Percentiles rank a stretch among this genome's conserved stretches.
Evolutionary conservation across 2,113 vertebrate species (phyloP).

Genomic region (Cepphus grylle): DNA sequence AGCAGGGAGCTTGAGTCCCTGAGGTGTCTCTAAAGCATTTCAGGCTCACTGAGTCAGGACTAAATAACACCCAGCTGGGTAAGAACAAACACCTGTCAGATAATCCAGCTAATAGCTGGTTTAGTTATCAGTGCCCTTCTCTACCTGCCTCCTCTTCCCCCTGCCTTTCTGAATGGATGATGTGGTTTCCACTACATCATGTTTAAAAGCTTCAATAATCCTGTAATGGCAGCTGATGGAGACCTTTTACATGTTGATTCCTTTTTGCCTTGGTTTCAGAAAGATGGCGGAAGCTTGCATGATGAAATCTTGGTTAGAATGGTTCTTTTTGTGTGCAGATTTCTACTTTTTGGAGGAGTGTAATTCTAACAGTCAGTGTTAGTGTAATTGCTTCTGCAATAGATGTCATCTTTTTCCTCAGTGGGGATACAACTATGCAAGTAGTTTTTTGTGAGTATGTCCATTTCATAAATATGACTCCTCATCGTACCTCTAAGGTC

Average conservation of each 20-base stretch:
- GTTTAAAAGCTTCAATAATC: conserved; percentile 9
- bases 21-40: conserved; percentile 42
- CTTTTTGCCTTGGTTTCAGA: not conserved
- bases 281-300: not conserved
- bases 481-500: not conserved
- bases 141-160: not conserved
- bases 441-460: not conserved
- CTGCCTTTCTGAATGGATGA: not conserved
- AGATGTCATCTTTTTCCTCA: not conserved
- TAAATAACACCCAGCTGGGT: conserved; percentile 54
- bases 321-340: not conserved
- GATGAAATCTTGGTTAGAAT: not conserved
- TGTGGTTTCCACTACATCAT: not conserved
- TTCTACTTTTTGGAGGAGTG: not conserved
- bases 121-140: conserved; percentile 50
- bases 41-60: conserved; percentile 48
- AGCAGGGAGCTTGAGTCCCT: conserved; percentile 22
- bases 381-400: not conserved
- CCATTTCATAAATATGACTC: not conserved
- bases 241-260: conserved; percentile 5
- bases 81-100: conserved; percentile 64
- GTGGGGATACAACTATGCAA: not conserved
- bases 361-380: not conserved
- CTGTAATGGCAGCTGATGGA: not conserved
- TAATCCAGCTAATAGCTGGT: conserved; percentile 39